These are phyloP conservation scores for Macropis europaea DNA, from an alignment of 2,888 invertebrate genomes.

Conservation along the genomic window DNA sequence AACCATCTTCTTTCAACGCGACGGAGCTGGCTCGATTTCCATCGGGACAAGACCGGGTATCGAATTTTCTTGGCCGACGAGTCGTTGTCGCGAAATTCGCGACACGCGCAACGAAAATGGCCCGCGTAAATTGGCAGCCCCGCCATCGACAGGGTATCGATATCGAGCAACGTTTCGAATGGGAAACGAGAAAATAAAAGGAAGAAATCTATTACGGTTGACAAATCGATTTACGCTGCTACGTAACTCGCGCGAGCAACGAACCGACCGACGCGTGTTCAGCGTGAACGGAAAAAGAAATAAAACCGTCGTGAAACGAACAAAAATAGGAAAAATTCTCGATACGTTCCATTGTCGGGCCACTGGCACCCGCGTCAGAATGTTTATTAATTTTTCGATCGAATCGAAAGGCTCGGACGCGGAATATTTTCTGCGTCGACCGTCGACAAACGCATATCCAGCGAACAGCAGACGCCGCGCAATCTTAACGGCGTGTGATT, in stretches of 20 bases:
- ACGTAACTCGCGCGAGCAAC: background rate
- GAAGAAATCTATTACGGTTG: slow-evolving; percentile 9
- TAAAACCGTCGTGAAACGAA: background rate
- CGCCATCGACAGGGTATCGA: slow-evolving; percentile 2
- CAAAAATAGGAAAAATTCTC: background rate
- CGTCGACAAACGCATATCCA: too few species aligned
- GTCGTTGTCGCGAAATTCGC: background rate
- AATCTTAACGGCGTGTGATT: too few species aligned
- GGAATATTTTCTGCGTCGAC: too few species aligned
- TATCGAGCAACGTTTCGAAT: background rate
- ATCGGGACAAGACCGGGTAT: background rate
- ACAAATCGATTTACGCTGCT: slow-evolving; percentile 19
- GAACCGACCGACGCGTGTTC: background rate
- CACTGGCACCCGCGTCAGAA: background rate
- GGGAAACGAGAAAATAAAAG: background rate
- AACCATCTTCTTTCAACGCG: background rate
- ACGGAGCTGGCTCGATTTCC: too few species aligned
- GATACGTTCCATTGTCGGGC: background rate
- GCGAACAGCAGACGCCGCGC: too few species aligned
- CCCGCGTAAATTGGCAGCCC: background rate
- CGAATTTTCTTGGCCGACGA: background rate
- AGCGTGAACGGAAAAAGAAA: background rate
- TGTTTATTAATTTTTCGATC: background rate
- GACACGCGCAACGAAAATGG: background rate
- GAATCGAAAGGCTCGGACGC: too few species aligned